Conservation (phyloP, 1,140 invertebrate species). For the Coenobita brevimanus region DNA sequence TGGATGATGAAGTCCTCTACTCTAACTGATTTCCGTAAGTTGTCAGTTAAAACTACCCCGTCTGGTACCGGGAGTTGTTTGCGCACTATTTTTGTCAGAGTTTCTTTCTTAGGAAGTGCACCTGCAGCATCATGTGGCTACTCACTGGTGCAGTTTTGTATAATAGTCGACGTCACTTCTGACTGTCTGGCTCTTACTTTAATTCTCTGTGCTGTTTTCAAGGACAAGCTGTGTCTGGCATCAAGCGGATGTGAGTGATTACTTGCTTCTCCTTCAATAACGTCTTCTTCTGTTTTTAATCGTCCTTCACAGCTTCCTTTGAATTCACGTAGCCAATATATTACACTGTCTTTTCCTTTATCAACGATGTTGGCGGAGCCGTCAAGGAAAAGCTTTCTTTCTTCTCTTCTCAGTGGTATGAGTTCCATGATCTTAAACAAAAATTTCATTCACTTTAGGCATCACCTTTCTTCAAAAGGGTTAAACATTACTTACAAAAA, state of each 20-base stretch:
- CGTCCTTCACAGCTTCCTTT: constrained; percentile 38
- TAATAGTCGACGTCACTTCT: constrained; percentile 33
- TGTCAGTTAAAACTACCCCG: constrained; percentile 3
- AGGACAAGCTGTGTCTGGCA: constrained; percentile 13
- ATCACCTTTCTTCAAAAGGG: too few relatives aligned
- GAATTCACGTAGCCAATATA: constrained; percentile 21
- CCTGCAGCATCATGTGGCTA: constrained; percentile 41
- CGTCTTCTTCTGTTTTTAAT: constrained; percentile 46
- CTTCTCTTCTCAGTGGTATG: constrained; percentile 16
- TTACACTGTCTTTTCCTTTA: constrained; percentile 28
- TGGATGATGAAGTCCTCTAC: background rate
- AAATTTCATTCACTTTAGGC: background rate
- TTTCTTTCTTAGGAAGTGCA: constrained; percentile 42
- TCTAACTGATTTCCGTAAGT: constrained; percentile 27
- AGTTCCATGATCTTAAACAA: constrained; percentile 12
- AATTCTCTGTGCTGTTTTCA: constrained; percentile 35
- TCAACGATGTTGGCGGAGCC: constrained; percentile 27
- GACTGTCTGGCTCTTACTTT: constrained; percentile 28
- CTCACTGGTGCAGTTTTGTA: constrained; percentile 45
- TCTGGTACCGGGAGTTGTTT: constrained; percentile 22
- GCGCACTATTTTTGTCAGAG: constrained; percentile 35
- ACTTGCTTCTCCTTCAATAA: constrained; percentile 27
- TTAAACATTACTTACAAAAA: too few relatives aligned
- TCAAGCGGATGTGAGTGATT: constrained; percentile 26
- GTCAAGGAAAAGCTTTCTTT: constrained; percentile 29